Evolutionary conservation across 2,797 vertebrate species (phyloP).

Genomic region (Hippoglossus hippoglossus): DNA sequence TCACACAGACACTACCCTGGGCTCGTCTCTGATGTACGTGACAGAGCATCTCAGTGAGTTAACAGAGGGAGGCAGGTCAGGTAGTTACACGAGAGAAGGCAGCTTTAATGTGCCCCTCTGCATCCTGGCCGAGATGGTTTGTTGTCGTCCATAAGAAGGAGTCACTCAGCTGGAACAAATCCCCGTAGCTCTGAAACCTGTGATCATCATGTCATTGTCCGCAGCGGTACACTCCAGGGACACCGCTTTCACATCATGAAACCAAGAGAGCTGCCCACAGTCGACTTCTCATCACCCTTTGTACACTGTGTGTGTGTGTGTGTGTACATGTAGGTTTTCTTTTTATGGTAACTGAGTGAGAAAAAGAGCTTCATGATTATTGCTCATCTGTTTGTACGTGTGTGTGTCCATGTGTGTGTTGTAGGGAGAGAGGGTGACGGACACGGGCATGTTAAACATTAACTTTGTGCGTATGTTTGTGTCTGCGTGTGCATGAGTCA

Average conservation of each 20-base stretch:
- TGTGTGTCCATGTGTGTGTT: slow-evolving; percentile 22
- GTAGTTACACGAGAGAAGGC: slow-evolving; percentile 54
- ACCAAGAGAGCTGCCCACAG: slow-evolving; percentile 67
- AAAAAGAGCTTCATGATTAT: slow-evolving; percentile 55
- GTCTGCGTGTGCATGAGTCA: slow-evolving; percentile 58
- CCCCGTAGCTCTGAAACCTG: slow-evolving; percentile 69
- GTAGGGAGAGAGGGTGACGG: neutral
- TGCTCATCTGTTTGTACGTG: slow-evolving; percentile 39
- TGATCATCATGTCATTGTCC: slow-evolving; percentile 83
- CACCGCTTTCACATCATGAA: slow-evolving; percentile 71
- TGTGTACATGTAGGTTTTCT: slow-evolving; percentile 31
- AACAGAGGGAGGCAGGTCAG: slow-evolving; percentile 42
- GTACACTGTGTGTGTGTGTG: slow-evolving; percentile 18
- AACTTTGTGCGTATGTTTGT: neutral
- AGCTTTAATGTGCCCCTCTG: slow-evolving; percentile 59
- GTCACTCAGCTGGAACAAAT: slow-evolving; percentile 75
- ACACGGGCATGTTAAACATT: neutral
- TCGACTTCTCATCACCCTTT: slow-evolving; percentile 59
- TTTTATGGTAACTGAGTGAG: slow-evolving; percentile 48
- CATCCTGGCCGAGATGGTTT: slow-evolving; percentile 51
- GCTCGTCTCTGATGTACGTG: slow-evolving; percentile 18
- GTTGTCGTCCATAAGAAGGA: slow-evolving; percentile 72
- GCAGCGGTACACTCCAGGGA: slow-evolving; percentile 70
- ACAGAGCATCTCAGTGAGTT: neutral
- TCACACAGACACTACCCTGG: neutral